Conservation (phyloP, 2,888 invertebrate genomes). For the Abscondita cerata region DNA sequence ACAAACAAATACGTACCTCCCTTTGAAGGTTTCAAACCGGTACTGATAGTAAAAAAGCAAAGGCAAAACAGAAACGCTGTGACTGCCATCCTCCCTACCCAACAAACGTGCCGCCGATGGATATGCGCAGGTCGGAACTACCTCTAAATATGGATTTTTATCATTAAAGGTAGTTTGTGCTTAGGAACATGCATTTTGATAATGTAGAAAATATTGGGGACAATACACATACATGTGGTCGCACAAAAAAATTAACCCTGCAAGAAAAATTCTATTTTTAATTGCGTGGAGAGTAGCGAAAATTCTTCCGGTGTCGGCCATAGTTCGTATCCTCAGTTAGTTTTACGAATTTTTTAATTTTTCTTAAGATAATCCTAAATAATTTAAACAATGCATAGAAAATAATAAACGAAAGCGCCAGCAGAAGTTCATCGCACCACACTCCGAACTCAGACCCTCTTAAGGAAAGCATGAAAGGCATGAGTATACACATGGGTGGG, state of each 20-base stretch:
- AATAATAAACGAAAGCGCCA: no score
- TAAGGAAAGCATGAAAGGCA: no score
- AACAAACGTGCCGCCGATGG: slow-evolving; percentile 20
- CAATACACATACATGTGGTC: neutral
- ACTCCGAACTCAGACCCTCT: no score
- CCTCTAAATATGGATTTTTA: slow-evolving; percentile 44
- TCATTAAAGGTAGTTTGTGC: slow-evolving; percentile 37
- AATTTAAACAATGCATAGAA: no score
- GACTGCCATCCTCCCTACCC: slow-evolving; percentile 30
- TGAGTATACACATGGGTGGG: no score
- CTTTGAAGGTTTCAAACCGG: slow-evolving; percentile 16
- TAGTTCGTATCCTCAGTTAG: no score
- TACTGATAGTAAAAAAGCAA: slow-evolving; percentile 22
- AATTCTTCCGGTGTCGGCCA: neutral
- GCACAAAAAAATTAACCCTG: neutral
- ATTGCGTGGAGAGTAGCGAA: neutral
- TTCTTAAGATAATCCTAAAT: no score
- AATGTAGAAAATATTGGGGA: neutral
- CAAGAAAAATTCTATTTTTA: neutral
- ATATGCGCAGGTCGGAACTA: slow-evolving; percentile 32
- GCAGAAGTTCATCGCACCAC: no score
- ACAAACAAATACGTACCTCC: slow-evolving; percentile 8
- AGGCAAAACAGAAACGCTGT: slow-evolving; percentile 27
- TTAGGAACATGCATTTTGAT: slow-evolving; percentile 23
- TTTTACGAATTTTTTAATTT: no score